Conservation (phyloP, 2,888 invertebrate genomes). For the Lasioglossum pauxillum region DNA sequence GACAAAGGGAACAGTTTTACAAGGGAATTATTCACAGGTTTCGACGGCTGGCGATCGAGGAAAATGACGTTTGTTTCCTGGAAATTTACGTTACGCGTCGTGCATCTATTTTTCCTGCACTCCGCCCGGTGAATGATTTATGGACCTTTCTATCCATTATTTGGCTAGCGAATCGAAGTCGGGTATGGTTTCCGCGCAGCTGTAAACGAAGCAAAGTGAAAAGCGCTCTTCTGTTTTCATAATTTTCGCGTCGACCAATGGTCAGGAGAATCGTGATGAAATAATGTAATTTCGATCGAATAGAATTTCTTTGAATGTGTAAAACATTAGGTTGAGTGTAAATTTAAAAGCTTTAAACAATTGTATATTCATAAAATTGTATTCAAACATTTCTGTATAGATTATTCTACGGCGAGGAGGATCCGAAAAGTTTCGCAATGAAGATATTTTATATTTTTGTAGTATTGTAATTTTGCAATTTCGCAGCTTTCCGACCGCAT, state of each 20-base stretch:
- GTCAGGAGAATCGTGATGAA: neutral
- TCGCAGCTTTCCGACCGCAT: too few relatives aligned
- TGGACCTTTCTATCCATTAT: neutral
- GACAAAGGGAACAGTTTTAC: neutral
- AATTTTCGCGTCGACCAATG: neutral
- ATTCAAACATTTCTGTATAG: neutral
- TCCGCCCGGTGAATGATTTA: conserved; percentile 2
- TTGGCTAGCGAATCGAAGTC: conserved; percentile 16
- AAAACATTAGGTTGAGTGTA: neutral
- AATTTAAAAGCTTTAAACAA: too few relatives aligned
- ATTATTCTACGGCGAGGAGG: neutral
- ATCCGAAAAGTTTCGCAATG: too few relatives aligned
- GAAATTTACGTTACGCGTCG: neutral
- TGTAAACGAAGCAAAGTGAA: neutral
- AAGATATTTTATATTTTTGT: too few relatives aligned
- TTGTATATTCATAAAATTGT: neutral
- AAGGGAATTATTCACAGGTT: neutral
- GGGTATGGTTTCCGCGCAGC: neutral
- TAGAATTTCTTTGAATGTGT: neutral
- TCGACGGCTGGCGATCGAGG: neutral
- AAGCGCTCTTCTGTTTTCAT: neutral
- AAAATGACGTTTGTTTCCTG: neutral
- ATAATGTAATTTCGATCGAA: neutral
- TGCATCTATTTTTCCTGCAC: conserved; percentile 9
- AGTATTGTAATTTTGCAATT: too few relatives aligned